A percentile compares a stretch with the other conserved stretches of the same genome.
Conservation (phyloP, 2,113 vertebrate species). For the Anser cygnoides region DNA sequence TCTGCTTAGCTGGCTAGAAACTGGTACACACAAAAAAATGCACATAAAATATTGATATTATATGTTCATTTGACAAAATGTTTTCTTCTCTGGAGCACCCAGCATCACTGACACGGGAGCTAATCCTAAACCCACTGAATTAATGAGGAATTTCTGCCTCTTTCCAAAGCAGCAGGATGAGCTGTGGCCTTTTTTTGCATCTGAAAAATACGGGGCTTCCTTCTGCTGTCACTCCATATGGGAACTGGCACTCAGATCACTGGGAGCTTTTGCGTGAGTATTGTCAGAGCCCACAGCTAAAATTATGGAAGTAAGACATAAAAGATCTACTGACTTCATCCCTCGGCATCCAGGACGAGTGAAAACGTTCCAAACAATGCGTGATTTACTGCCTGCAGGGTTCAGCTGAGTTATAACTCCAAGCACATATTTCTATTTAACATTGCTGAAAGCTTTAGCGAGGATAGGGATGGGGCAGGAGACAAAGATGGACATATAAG, state of each 20-base stretch:
- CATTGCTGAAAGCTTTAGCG: neutral
- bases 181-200: neutral
- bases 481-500: constrained; percentile 61
- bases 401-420: neutral
- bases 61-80: neutral
- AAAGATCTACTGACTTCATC: neutral
- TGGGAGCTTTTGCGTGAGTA: neutral
- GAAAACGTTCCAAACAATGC: neutral
- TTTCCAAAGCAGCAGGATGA: neutral
- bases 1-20: neutral
- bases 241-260: neutral
- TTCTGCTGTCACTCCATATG: neutral
- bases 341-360: neutral
- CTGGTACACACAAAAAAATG: neutral
- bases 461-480: neutral
- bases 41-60: neutral
- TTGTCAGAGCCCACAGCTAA: neutral
- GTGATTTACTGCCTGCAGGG: neutral
- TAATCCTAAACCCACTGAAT: neutral
- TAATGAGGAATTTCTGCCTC: neutral
- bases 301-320: neutral
- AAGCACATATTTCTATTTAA: neutral
- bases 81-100: neutral
- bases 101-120: neutral
- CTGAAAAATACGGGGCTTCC: neutral